Evolutionary conservation across 2,888 invertebrate genomes (phyloP).

Genomic region (Dromius quadrimaculatus): DNA sequence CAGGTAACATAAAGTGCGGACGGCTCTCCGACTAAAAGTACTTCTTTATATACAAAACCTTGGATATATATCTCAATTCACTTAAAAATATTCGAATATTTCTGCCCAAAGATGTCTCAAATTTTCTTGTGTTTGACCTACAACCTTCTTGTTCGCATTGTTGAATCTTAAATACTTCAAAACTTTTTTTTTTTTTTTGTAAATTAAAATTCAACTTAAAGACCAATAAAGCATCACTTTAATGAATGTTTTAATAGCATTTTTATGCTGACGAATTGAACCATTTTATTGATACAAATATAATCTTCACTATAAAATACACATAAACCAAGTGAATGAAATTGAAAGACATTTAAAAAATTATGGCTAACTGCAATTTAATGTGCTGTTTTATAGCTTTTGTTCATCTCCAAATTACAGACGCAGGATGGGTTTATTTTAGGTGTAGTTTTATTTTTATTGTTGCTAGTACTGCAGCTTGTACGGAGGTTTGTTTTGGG

Average conservation of each 20-base stretch:
- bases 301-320: conserved; percentile 18
- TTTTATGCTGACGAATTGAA: conserved; percentile 35
- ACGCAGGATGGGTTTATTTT: conserved; percentile 12
- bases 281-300: conserved; percentile 19
- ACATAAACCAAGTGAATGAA: conserved; percentile 16
- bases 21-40: too few species aligned
- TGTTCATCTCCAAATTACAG: conserved; percentile 18
- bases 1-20: too few species aligned
- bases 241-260: conserved; percentile 10
- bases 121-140: too few species aligned
- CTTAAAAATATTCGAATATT: too few species aligned
- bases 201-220: too few species aligned
- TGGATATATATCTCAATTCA: too few species aligned
- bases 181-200: too few species aligned
- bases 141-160: too few species aligned
- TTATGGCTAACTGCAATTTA: conserved; percentile 25
- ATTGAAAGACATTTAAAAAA: conserved; percentile 24
- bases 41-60: too few species aligned
- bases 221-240: too few species aligned
- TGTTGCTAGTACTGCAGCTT: background rate
- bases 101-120: too few species aligned
- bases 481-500: background rate
- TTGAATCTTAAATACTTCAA: too few species aligned
- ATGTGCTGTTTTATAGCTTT: conserved; percentile 35
- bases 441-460: background rate